Conservation (phyloP, 2,888 invertebrate genomes). For the Tiliacea citrago region DNA sequence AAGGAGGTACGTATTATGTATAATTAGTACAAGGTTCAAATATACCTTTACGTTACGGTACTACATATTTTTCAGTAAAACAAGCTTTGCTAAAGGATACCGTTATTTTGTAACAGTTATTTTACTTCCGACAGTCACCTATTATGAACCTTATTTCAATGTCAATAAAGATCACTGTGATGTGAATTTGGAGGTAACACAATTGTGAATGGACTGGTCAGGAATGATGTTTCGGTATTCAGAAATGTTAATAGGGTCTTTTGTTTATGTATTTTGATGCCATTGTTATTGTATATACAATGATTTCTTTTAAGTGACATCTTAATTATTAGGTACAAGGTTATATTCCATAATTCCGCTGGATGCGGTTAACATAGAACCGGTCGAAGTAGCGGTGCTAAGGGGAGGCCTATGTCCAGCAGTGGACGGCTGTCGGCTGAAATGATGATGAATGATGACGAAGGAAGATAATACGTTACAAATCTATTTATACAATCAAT, state of each 20-base stretch:
- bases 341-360: background rate
- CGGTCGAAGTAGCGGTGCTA: no score
- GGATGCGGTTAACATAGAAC: no score
- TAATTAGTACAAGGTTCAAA: constrained; percentile 1
- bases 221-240: background rate
- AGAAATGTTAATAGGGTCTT: background rate
- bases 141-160: background rate
- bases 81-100: background rate
- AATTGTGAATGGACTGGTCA: background rate
- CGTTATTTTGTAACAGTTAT: background rate
- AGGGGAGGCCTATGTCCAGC: no score
- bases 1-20: background rate
- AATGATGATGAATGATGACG: no score
- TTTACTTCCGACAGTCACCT: background rate
- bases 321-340: background rate
- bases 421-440: no score
- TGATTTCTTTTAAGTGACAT: background rate
- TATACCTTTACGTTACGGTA: background rate
- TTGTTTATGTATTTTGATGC: background rate
- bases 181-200: background rate
- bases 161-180: background rate
- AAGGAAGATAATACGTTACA: background rate
- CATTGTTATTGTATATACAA: constrained; percentile 12
- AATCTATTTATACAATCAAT: background rate
- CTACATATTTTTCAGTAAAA: background rate